Evolutionary conservation across 2,888 invertebrate species (phyloP).

Genomic region (Silvanus unidentatus): DNA sequence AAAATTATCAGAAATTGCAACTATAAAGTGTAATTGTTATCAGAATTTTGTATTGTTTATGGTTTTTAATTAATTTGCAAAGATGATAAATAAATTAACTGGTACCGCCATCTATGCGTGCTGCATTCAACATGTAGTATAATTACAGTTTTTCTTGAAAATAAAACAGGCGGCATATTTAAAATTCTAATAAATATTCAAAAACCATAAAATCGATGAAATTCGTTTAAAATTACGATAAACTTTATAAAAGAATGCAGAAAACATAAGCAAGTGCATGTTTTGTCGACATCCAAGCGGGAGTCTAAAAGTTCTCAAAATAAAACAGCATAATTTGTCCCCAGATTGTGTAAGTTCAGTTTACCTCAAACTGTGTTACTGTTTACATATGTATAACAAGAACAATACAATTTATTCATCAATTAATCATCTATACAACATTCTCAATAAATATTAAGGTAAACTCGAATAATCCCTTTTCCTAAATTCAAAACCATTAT

Average conservation of each 20-base stretch:
- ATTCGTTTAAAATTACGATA: too few species aligned
- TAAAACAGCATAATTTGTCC: slow-evolving; percentile 47
- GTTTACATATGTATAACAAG: slow-evolving; percentile 26
- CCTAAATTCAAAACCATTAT: too few species aligned
- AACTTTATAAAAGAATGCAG: too few species aligned
- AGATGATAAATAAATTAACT: background rate
- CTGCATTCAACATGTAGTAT: background rate
- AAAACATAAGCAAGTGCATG: background rate
- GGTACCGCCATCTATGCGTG: background rate
- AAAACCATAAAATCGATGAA: too few species aligned
- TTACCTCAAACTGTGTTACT: slow-evolving; percentile 35
- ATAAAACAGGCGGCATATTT: too few species aligned
- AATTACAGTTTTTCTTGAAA: too few species aligned
- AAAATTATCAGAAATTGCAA: too few species aligned
- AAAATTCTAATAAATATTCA: too few species aligned
- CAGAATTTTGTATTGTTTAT: background rate
- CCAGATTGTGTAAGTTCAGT: slow-evolving; percentile 43
- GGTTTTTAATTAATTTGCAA: background rate
- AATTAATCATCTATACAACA: too few species aligned
- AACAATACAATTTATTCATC: slow-evolving; percentile 3
- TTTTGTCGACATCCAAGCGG: slow-evolving; percentile 36
- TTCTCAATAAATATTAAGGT: too few species aligned
- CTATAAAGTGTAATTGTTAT: too few species aligned
- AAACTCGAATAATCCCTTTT: too few species aligned
- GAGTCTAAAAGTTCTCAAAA: slow-evolving; percentile 46